Percentiles rank a stretch among this genome's conserved stretches.
Conservation (phyloP, 2,797 vertebrate species). For the Macropodus opercularis region DNA sequence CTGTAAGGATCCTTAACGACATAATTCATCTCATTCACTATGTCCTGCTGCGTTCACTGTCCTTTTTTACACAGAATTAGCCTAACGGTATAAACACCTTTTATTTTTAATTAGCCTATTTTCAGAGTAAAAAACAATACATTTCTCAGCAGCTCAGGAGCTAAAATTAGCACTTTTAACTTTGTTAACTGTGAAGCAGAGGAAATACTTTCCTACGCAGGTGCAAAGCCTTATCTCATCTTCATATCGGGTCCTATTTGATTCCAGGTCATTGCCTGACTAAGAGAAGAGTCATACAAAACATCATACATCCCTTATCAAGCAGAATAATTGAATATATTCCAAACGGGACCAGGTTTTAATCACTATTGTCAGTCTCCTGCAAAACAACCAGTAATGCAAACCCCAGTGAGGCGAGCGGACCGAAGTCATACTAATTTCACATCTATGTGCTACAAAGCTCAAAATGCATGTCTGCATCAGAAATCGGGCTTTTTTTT, state of each 20-base stretch:
- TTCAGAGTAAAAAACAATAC: conserved; percentile 40
- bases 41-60: conserved; percentile 40
- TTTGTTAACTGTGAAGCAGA: conserved; percentile 25
- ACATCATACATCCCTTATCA: conserved; percentile 37
- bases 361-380: conserved; percentile 42
- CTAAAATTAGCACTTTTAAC: conserved; percentile 46
- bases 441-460: conserved; percentile 30
- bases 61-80: conserved; percentile 51
- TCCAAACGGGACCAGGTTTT: conserved; percentile 44
- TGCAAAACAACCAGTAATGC: conserved; percentile 46
- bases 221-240: conserved; percentile 24
- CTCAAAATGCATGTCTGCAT: conserved; percentile 36
- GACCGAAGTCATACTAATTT: conserved; percentile 55
- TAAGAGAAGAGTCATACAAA: conserved; percentile 24
- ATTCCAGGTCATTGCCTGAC: conserved; percentile 40
- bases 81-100: conserved; percentile 69
- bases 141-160: conserved; percentile 41
- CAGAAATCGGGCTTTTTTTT: conserved; percentile 22
- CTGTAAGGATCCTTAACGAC: conserved; percentile 42
- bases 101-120: conserved; percentile 67
- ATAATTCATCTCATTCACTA: conserved; percentile 36
- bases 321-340: conserved; percentile 46
- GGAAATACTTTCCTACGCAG: conserved; percentile 33
- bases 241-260: conserved; percentile 15
- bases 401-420: conserved; percentile 35